phyloP scores from a whole-genome alignment of 2,113 vertebrate genomes.

The Tetrax tetrax region DNA sequence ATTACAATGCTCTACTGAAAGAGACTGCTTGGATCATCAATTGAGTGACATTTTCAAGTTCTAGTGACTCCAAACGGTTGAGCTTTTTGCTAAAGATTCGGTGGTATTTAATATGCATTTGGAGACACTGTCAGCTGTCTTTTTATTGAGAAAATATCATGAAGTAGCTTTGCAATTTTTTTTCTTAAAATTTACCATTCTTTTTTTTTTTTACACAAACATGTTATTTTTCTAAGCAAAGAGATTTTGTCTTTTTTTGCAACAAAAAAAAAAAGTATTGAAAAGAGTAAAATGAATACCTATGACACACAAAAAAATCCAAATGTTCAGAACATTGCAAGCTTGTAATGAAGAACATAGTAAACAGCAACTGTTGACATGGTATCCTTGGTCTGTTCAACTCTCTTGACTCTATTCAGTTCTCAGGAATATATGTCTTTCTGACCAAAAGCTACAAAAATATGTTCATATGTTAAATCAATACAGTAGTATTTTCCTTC shows the following conservation, averaged over 20 bases:
- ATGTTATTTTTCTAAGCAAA: neutral
- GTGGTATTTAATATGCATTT: neutral
- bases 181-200: neutral
- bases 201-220: neutral
- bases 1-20: neutral
- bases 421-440: neutral
- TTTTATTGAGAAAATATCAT: neutral
- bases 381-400: neutral
- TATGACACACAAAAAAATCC: neutral
- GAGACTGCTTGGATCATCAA: neutral
- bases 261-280: neutral
- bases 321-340: neutral
- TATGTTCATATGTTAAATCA: neutral
- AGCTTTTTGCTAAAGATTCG: neutral
- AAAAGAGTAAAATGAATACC: neutral
- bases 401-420: neutral
- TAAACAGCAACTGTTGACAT: neutral
- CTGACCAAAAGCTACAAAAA: neutral
- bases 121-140: neutral
- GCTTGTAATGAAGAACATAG: neutral
- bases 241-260: neutral
- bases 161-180: neutral
- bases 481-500: neutral
- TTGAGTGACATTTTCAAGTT: neutral
- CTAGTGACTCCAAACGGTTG: neutral